Base-by-base conservation (phyloP, 1,140 invertebrate species). In the Listronotus oregonensis region DNA sequence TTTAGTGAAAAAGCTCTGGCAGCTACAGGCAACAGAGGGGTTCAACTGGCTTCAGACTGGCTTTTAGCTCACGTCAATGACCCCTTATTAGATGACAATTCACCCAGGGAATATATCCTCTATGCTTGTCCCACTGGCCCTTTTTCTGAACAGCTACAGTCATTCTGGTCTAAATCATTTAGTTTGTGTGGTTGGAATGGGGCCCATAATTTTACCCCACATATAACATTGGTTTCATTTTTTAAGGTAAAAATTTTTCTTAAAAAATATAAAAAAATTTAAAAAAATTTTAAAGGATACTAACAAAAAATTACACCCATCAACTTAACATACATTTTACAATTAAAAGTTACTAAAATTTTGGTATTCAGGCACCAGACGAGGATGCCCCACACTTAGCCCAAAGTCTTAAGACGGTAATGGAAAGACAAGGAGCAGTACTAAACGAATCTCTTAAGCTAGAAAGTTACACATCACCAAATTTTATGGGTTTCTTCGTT, bases 1-100 rank as follows among this genome's bases (percentile, higher is more conserved):
- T 78, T 70, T 76, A 95, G 93, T 32, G 88, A 94, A 76, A 95
- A 95, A 80, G 92, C 93, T 15, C 79, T 95, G 61, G 91, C 92
- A 15, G 92, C 93, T n/a, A 95, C 93, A 10, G 93, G 93, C 18
- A 87, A 95, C 77, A 82, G 88, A 34, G 91, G 92, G 57, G 89
- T 93, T 50, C 91, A 94, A 77, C 81, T 95, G 58, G 93, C 93
- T 6, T 91, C 91, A 1, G 93, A 95, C 75, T 95, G 93, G 94
- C 80, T 96, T 1, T 76, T 95, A 52, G 92, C 93, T 10, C 94
- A 95, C 77, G 90, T 94, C 0, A 89, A 92, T 78, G 93, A 96
- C 80, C 83, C 88, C 3, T 85, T 84, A 7, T 78, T 96, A 27
- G 92, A 95, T 79, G 84, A 87, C 31, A 85, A 85, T 50, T 82